Base-by-base conservation (phyloP, 2,888 invertebrate genomes). In the Cheilosia variabilis region DNA sequence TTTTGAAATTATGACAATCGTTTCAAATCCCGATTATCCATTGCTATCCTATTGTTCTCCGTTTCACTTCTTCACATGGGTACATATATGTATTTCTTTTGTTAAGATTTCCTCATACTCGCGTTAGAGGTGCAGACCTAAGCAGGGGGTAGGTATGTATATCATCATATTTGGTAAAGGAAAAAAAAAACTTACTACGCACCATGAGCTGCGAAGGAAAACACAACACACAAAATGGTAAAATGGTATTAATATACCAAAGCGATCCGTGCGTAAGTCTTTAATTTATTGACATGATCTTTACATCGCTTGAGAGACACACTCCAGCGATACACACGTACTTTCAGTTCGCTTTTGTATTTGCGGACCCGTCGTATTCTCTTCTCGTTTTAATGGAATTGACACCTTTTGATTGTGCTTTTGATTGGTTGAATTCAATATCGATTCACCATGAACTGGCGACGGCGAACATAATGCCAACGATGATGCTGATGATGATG, bases 1-100 rank as follows among this genome's bases (percentile, higher is more conserved):
- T 84, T 84, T 71, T 55, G 13, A 71, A 84, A 84, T 84, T 84
- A 84, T 84, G 84, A 84, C 84, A 84, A 79, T 76, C 84, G 84
- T 84, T 84, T 84, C 84, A 71, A 84, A 84, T 84, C 58, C 52
- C 69, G 84, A 84, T 79, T 84, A 79, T 69, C 75, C 66, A 62
- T 37, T 73, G 43, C 60, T 45, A 72, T 66, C 66, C 82, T 41
- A 68, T 83, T 78, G 57, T 83, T 43, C 24, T 27, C 19, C 37
- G 37, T 37, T 37, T 37, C 13, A 37, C 10, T 37, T 13, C 37
- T 37, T 37, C 37, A 37, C 31, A 31, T 31, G 0, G 0, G 31
- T 9, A 31, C 7, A 24, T 4, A 24, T 37, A 37, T 37, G 4
- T 37, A 13, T 37, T 37, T 37, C 37, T 60, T 13, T 71, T 52